Evolutionary conservation across 2,888 invertebrate species (phyloP), one percentile per base, ranked within the genome.

Genomic region (Ptilodon capucinus): DNA sequence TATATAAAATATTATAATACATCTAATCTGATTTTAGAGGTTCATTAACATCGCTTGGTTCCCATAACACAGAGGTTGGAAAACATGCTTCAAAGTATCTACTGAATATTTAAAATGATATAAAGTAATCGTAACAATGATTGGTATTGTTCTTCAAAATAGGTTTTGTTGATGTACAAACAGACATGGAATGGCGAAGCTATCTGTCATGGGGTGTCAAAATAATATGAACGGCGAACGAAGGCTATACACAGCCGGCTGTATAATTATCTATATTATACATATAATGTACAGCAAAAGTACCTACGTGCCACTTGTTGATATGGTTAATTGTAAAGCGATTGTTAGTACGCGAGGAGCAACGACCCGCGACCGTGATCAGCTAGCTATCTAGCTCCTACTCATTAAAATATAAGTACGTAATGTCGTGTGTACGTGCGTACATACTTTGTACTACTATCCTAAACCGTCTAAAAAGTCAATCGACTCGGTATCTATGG

Each of bases 331-430:
- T 56, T 53, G 46, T 46, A 45, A 45, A 50, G 44, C 30, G 50
- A 54, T 55, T 59, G 50, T 55, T 47, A 41, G 44, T 40, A 50
- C 43, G 36, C 39, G 45, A 46, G 42, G 60, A 52, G 49, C 60
- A 62, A 53, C 46, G 60, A 54, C 57, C 60, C 40, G 43, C 45
- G 48, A 41, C 38, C 40, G 35, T 25, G 36, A 34, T 39, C 39
- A 16, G 16, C 18, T 19, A 36, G 17, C 14, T 40, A 40, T 9
- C 40, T 40, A 39, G 21, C 19, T 13, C n/a, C 21, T 9, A 40
- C 14, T 23, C 2, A 25, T 25, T 40, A 14, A 5, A 25, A 16
- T 13, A 23, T 7, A 3, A 35, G 9, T 21, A 39, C 23, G 2
- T 25, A 40, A 11, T 18, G n/a, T n/a, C n/a, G n/a, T n/a, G 28